Percentiles rank a stretch among this genome's conserved stretches.
phyloP scores from a whole-genome alignment of 1,140 invertebrate species.

The Cyrtorhinus lividipennis region DNA sequence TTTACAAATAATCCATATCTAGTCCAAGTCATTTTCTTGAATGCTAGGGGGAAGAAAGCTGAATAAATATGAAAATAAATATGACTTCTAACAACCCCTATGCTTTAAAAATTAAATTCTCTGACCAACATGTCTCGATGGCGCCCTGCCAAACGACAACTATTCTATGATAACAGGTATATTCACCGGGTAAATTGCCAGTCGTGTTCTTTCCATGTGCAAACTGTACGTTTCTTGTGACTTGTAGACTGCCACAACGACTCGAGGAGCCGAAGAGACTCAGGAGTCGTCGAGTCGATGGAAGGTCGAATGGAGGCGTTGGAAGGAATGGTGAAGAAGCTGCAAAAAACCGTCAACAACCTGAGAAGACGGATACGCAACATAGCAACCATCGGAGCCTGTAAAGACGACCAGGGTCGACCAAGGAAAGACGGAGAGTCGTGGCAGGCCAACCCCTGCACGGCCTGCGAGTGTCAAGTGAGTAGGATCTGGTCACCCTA shows the following conservation, averaged over 20 bases:
- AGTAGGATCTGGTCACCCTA: slow-evolving; percentile 2
- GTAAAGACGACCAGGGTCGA: slow-evolving; percentile 32
- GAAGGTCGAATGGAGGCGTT: slow-evolving; percentile 40
- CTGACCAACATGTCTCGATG: too few species aligned
- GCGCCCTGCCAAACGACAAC: too few species aligned
- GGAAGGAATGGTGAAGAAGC: slow-evolving; percentile 36
- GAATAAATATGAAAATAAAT: too few species aligned
- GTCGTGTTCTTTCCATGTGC: too few species aligned
- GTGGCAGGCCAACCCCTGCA: slow-evolving; percentile 38
- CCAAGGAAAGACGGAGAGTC: slow-evolving; percentile 33
- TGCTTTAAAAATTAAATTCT: too few species aligned
- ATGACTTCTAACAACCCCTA: too few species aligned
- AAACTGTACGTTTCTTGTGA: too few species aligned
- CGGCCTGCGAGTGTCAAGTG: slow-evolving; percentile 37
- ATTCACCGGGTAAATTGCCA: too few species aligned
- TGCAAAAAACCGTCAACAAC: slow-evolving; percentile 39
- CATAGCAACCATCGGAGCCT: slow-evolving; percentile 32
- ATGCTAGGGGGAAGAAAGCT: too few species aligned
- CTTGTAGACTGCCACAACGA: slow-evolving; percentile 21
- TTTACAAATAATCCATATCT: too few species aligned
- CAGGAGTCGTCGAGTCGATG: slow-evolving; percentile 18
- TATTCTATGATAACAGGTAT: too few species aligned
- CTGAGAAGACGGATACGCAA: slow-evolving; percentile 37
- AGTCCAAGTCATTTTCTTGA: too few species aligned
- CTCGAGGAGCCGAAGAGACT: slow-evolving; percentile 19